Percentiles rank a stretch among this genome's conserved stretches.
Evolutionary conservation across 2,888 invertebrate species (phyloP).

Genomic region (Brachyptera putata): DNA sequence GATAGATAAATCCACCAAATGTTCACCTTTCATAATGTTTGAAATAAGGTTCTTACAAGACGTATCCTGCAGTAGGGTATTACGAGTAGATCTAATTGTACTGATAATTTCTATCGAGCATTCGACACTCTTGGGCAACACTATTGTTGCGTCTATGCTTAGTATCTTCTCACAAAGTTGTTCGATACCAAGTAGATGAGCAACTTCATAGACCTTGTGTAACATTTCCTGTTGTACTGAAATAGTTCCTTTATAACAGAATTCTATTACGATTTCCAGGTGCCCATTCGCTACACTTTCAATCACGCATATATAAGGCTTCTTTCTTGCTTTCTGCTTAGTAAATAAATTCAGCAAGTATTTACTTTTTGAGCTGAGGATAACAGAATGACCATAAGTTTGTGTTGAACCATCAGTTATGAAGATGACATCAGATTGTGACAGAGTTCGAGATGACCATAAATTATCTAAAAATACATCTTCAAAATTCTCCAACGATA

Average conservation of each 20-base stretch:
- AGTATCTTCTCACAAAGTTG: constrained; percentile 22
- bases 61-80: neutral
- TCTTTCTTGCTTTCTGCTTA: constrained; percentile 2
- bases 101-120: constrained; percentile 1
- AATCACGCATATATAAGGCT: constrained; percentile 25
- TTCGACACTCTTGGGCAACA: neutral
- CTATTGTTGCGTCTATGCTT: neutral
- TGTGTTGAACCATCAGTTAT: constrained; percentile 20
- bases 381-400: constrained; percentile 21
- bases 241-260: constrained; percentile 29
- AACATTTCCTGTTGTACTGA: constrained; percentile 9
- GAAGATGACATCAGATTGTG: constrained; percentile 24
- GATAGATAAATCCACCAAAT: constrained; percentile 27
- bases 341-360: constrained; percentile 22
- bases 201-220: constrained; percentile 19
- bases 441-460: constrained; percentile 13
- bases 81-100: constrained; percentile 2
- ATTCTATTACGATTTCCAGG: constrained; percentile 28
- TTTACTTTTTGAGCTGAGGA: constrained; percentile 24
- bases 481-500: constrained; percentile 3
- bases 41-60: constrained; percentile 12
- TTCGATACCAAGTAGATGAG: constrained; percentile 27
- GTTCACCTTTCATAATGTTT: constrained; percentile 24
- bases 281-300: constrained; percentile 25
- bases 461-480: constrained; percentile 20